phyloP scores from a whole-genome alignment of 1,140 invertebrate genomes.

The Pteromalus puparum region DNA sequence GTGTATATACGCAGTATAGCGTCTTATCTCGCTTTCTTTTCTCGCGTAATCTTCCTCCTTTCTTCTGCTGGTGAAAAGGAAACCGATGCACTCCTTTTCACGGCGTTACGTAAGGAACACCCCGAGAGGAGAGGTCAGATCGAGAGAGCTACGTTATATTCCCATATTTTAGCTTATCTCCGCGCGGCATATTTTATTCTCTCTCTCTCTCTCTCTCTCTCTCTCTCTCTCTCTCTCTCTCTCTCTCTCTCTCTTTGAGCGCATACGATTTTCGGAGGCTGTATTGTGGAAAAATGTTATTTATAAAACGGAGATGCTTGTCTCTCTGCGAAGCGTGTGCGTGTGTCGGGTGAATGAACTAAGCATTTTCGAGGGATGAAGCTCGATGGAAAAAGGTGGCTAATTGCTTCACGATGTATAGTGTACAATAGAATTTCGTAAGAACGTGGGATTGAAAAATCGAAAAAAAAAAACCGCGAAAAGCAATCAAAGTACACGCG shows the following conservation, averaged over 20 bases:
- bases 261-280: background rate
- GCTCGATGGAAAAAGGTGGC: background rate
- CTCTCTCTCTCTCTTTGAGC: no score
- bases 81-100: conserved; percentile 44
- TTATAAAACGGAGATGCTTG: background rate
- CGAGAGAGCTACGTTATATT: background rate
- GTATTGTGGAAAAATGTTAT: background rate
- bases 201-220: background rate
- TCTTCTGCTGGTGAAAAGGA: background rate
- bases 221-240: no score
- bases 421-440: background rate
- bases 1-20: background rate
- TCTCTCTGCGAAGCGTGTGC: background rate
- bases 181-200: conserved; percentile 9
- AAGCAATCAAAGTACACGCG: background rate
- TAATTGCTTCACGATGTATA: background rate
- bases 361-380: background rate
- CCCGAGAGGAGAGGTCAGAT: background rate
- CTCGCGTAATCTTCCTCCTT: conserved; percentile 53
- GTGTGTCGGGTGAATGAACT: background rate
- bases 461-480: background rate
- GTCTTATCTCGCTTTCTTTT: conserved; percentile 61
- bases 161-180: conserved; percentile 43
- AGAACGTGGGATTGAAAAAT: background rate
- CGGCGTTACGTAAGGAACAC: background rate